Evolutionary conservation across 2,797 vertebrate species (phyloP).

Genomic region (Sebastes nivosus): DNA sequence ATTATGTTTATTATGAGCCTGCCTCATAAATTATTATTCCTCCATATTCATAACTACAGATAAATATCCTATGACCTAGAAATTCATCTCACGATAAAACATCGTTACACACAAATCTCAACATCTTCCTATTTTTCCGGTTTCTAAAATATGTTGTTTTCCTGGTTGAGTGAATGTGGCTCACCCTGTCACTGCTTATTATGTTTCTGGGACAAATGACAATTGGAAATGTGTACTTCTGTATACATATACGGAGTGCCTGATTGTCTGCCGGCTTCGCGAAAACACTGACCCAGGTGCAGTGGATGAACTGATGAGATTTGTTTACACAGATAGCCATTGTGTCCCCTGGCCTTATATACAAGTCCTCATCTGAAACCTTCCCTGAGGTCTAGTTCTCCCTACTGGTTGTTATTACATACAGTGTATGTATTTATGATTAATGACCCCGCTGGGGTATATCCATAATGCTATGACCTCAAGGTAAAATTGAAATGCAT

Average conservation of each 20-base stretch:
- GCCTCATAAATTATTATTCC: conserved; percentile 59
- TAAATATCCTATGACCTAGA: conserved; percentile 68
- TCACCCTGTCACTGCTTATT: conserved; percentile 56
- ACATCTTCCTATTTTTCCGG: conserved; percentile 21
- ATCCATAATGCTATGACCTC: conserved; percentile 74
- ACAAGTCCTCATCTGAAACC: conserved; percentile 49
- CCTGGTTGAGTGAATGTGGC: conserved; percentile 45
- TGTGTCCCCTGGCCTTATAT: conserved; percentile 34
- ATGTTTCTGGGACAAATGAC: conserved; percentile 55
- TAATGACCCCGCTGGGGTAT: conserved; percentile 72
- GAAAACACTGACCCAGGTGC: conserved; percentile 52
- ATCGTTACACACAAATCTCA: conserved; percentile 43
- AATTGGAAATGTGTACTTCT: conserved; percentile 39
- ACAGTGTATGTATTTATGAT: conserved; percentile 74
- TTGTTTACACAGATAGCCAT: conserved; percentile 49
- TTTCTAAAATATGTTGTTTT: conserved; percentile 51
- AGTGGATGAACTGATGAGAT: conserved; percentile 45
- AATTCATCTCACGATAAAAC: conserved; percentile 58
- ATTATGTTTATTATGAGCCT: conserved; percentile 62
- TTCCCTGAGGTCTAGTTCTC: conserved; percentile 51
- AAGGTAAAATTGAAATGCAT: conserved; percentile 82
- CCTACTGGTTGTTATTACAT: conserved; percentile 66
- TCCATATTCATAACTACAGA: conserved; percentile 70
- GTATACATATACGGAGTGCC: conserved; percentile 10
- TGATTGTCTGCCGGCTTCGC: conserved; percentile 18